Evolutionary conservation across 2,888 invertebrate genomes (phyloP).

Genomic region (Diogma glabrata): DNA sequence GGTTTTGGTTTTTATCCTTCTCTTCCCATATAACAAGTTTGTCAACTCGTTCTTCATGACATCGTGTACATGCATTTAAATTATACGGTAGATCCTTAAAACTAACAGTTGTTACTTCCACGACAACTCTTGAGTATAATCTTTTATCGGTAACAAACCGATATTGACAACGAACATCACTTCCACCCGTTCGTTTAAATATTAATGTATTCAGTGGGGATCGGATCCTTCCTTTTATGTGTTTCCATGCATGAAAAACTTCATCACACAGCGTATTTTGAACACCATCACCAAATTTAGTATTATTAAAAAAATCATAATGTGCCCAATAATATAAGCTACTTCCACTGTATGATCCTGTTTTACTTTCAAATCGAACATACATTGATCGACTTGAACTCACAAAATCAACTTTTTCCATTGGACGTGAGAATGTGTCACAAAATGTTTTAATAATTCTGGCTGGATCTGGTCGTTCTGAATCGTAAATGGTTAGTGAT

Average conservation of each 20-base stretch:
- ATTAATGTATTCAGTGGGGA: constrained; percentile 80
- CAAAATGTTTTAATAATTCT: constrained; percentile 89
- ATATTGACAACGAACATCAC: constrained; percentile 70
- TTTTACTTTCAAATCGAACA: constrained; percentile 82
- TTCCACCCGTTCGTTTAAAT: constrained; percentile 64
- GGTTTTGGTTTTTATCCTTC: constrained; percentile 52
- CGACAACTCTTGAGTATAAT: constrained; percentile 67
- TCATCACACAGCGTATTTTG: constrained; percentile 76
- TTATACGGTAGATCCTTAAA: constrained; percentile 76
- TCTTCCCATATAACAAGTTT: constrained; percentile 73
- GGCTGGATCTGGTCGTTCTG: constrained; percentile 77
- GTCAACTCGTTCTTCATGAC: constrained; percentile 77
- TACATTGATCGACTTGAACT: constrained; percentile 78
- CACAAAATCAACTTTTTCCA: constrained; percentile 88
- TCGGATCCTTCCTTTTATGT: constrained; percentile 59
- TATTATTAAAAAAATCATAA: constrained; percentile 88
- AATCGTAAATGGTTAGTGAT: constrained; percentile 80
- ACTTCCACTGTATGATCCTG: constrained; percentile 88
- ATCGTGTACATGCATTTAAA: constrained; percentile 69
- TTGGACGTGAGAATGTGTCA: constrained; percentile 83
- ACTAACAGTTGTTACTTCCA: constrained; percentile 64
- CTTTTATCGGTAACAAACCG: constrained; percentile 73
- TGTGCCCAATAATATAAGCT: constrained; percentile 90
- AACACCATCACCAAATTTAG: constrained; percentile 71
- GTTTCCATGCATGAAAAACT: constrained; percentile 75